Percentiles rank a stretch among this genome's conserved stretches.
Evolutionary conservation across 2,888 invertebrate species (phyloP).

Genomic region (Cenopis cana): DNA sequence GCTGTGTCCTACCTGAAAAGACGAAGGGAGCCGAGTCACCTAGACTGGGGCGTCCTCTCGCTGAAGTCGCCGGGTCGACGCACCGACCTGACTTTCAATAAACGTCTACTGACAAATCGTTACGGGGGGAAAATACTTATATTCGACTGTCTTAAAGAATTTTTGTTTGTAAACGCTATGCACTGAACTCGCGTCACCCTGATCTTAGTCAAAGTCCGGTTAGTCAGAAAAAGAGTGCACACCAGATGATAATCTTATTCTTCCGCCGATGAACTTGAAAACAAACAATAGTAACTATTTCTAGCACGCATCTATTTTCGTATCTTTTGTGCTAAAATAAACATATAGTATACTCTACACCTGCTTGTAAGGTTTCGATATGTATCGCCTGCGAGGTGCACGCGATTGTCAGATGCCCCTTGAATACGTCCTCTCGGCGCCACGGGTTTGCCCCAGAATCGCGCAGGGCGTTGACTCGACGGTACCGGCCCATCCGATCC

Average conservation of each 20-base stretch:
- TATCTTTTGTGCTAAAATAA: slow-evolving; percentile 17
- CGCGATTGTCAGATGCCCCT: slow-evolving; percentile 42
- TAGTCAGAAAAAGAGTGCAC: neutral
- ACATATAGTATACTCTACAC: neutral
- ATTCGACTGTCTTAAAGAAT: slow-evolving; percentile 15
- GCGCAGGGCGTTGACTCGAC: slow-evolving; percentile 49
- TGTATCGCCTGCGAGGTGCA: slow-evolving; percentile 1
- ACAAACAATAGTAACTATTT: slow-evolving; percentile 17
- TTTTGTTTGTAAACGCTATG: slow-evolving; percentile 30
- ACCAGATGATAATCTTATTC: neutral
- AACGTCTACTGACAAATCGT: slow-evolving; percentile 37
- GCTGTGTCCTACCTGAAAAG: slow-evolving; percentile 33
- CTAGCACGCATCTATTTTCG: slow-evolving; percentile 6
- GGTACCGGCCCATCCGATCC: slow-evolving; percentile 37
- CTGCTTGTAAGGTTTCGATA: slow-evolving; percentile 9
- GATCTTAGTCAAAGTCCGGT: slow-evolving; percentile 31
- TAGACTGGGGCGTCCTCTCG: slow-evolving; percentile 36
- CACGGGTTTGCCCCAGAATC: slow-evolving; percentile 50
- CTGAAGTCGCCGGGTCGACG: slow-evolving; percentile 35
- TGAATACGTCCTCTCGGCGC: slow-evolving; percentile 59
- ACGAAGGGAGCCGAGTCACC: slow-evolving; percentile 38
- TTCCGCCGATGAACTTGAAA: slow-evolving; percentile 11
- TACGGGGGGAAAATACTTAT: slow-evolving; percentile 25
- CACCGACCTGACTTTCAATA: slow-evolving; percentile 22
- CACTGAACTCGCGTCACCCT: slow-evolving; percentile 31